Conservation (phyloP, 2,888 invertebrate genomes). For the Mythimna pallens region DNA sequence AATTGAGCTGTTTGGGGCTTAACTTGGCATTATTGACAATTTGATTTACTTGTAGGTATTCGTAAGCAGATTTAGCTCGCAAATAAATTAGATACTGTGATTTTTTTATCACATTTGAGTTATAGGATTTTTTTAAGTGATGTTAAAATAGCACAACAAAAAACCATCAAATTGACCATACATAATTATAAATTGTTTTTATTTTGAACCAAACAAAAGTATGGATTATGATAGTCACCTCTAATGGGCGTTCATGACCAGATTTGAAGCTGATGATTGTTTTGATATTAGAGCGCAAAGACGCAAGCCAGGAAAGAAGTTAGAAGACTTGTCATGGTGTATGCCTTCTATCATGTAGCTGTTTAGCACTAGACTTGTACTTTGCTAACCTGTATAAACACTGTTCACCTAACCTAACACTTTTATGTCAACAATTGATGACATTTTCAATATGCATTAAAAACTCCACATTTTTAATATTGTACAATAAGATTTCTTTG, state of each 20-base stretch:
- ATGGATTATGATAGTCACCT: background rate
- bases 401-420: background rate
- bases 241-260: background rate
- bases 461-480: background rate
- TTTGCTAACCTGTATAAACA: background rate
- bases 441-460: background rate
- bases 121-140: no score
- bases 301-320: no score
- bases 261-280: background rate
- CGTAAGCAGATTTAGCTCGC: background rate
- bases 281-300: background rate
- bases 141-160: background rate
- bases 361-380: background rate
- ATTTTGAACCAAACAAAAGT: background rate
- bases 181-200: background rate
- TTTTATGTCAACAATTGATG: background rate
- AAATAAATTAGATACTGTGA: background rate
- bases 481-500: background rate
- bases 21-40: slow-evolving; percentile 2
- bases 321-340: background rate
- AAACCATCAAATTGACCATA: background rate
- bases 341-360: background rate
- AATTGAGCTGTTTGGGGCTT: slow-evolving; percentile 8
- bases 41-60: slow-evolving; percentile 1
- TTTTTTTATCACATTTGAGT: background rate